A percentile compares a stretch with the other conserved stretches of the same genome.
phyloP scores from a whole-genome alignment of 2,888 invertebrate species.

The Drosophila cyrtoloma region DNA sequence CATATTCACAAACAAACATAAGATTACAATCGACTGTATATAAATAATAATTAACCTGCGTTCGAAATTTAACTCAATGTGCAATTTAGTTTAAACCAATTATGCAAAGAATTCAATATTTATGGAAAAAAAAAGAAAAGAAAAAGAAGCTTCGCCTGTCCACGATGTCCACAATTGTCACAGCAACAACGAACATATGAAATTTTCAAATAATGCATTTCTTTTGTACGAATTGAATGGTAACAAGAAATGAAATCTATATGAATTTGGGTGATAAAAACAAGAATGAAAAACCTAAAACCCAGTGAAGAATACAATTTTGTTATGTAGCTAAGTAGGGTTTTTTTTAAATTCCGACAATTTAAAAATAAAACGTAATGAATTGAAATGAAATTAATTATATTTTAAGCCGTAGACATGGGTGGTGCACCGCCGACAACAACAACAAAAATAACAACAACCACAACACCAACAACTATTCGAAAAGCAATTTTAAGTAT shows the following conservation, averaged over 20 bases:
- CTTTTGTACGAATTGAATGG: conserved; percentile 38
- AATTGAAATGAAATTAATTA: conserved; percentile 25
- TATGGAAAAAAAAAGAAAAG: conserved; percentile 32
- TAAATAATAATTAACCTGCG: conserved; percentile 72
- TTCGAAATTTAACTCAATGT: conserved; percentile 77
- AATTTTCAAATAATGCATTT: conserved; percentile 49
- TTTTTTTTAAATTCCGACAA: conserved; percentile 61
- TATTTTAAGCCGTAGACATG: conserved; percentile 42
- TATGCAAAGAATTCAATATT: conserved; percentile 51
- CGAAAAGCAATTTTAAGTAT: conserved; percentile 80
- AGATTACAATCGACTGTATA: conserved; percentile 70
- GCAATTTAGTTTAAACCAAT: conserved; percentile 75
- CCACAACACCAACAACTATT: conserved; percentile 50
- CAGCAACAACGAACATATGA: conserved; percentile 57
- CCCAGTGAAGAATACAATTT: conserved; percentile 75
- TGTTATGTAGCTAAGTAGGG: conserved; percentile 73
- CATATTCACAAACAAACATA: conserved; percentile 50
- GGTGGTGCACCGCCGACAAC: conserved; percentile 10
- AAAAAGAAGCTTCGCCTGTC: conserved; percentile 39
- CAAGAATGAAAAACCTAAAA: conserved; percentile 16
- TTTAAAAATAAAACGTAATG: conserved; percentile 32
- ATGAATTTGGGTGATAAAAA: conserved; percentile 28
- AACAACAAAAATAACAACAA: conserved; percentile 21
- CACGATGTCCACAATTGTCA: conserved; percentile 55
- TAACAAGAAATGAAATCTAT: conserved; percentile 30